phyloP scores from a whole-genome alignment of 2,113 vertebrate species.

The Otus sunia region DNA sequence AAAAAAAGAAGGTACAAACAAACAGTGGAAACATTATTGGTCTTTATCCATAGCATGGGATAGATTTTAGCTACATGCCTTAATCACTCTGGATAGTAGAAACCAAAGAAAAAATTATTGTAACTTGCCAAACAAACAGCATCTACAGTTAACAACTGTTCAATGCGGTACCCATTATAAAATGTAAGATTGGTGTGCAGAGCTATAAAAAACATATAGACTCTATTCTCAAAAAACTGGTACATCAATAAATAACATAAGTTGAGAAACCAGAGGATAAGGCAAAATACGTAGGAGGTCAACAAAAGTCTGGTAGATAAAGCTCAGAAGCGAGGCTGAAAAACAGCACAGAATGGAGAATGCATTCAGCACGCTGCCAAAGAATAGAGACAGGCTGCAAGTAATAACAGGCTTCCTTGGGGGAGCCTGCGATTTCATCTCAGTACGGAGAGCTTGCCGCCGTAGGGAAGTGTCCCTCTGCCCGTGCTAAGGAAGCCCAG shows the following conservation, averaged over 20 bases:
- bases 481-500: neutral
- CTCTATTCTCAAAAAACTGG: conserved; percentile 3
- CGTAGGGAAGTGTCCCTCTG: neutral
- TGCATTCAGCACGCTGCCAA: conserved; percentile 9
- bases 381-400: conserved; percentile 7
- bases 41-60: neutral
- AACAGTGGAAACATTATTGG: neutral
- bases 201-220: conserved; percentile 28
- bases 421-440: neutral
- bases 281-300: conserved; percentile 33
- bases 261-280: conserved; percentile 46
- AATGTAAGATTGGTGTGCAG: neutral
- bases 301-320: conserved; percentile 36
- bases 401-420: neutral
- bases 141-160: conserved; percentile 27
- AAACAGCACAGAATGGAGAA: neutral
- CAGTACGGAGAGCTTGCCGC: neutral
- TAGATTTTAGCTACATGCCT: neutral
- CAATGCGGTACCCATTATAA: neutral
- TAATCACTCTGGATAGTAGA: neutral
- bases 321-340: neutral
- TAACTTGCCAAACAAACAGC: neutral
- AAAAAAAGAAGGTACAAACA: neutral
- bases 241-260: conserved; percentile 61
- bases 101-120: neutral